A percentile compares a stretch with the other conserved stretches of the same genome.
Conservation (phyloP, 1,140 invertebrate genomes). For the Hylaeus volcanicus region DNA sequence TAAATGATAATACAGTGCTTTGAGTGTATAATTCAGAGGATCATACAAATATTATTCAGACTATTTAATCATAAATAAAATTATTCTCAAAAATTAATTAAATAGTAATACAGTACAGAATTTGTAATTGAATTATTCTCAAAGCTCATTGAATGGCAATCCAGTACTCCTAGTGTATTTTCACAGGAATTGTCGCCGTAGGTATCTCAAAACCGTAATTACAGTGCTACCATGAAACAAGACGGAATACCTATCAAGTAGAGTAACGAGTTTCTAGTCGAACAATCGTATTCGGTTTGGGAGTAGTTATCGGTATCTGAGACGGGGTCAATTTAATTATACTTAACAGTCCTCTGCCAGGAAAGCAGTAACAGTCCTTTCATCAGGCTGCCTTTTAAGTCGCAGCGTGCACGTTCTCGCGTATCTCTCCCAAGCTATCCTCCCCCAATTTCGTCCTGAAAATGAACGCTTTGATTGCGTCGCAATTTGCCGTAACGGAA, state of each 20-base stretch:
- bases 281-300: neutral
- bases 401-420: neutral
- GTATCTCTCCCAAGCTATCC: neutral
- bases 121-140: too few species aligned
- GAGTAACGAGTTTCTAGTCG: neutral
- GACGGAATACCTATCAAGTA: neutral
- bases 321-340: neutral
- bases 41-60: too few species aligned
- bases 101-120: too few species aligned
- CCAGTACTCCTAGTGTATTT: too few species aligned
- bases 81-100: too few species aligned
- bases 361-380: neutral
- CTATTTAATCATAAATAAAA: too few species aligned
- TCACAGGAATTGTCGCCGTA: too few species aligned
- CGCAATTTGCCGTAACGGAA: neutral
- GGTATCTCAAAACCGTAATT: too few species aligned
- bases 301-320: neutral
- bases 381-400: neutral
- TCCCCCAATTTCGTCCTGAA: neutral
- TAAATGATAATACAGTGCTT: too few species aligned
- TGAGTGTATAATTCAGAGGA: too few species aligned
- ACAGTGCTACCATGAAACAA: neutral
- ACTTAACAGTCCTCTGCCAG: neutral
- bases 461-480: slow-evolving; percentile 10
- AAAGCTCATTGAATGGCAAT: too few species aligned